These are phyloP conservation scores for Listronotus bonariensis DNA, from an alignment of 1,140 invertebrate genomes.

Conservation along the genomic window DNA sequence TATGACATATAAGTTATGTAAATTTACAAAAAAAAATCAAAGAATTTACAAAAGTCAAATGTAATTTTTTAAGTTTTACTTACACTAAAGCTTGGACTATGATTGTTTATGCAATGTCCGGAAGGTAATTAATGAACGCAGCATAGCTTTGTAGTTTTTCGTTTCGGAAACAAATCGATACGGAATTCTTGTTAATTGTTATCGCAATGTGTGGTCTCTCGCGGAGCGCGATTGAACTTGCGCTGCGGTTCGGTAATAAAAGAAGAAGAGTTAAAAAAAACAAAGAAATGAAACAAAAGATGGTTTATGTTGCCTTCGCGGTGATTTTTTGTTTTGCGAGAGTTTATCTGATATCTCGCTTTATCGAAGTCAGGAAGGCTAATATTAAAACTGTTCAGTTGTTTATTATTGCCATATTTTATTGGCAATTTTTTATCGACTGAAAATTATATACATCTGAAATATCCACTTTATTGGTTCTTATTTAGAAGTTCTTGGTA, in stretches of 20 bases:
- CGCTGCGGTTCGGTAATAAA: conserved; percentile 35
- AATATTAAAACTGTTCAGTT: conserved; percentile 19
- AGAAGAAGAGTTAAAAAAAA: conserved; percentile 30
- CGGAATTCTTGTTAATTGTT: conserved; percentile 40
- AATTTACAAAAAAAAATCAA: no score
- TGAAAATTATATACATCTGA: conserved; percentile 4
- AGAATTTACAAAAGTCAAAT: no score
- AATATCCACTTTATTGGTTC: no score
- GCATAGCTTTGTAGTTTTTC: conserved; percentile 7
- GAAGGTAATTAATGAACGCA: conserved; percentile 26
- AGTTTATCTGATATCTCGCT: conserved; percentile 35
- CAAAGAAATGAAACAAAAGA: conserved; percentile 33
- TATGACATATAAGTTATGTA: no score
- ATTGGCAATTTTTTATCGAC: conserved; percentile 20
- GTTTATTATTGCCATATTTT: conserved; percentile 27
- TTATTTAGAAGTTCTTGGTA: no score
- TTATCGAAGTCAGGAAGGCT: conserved; percentile 21
- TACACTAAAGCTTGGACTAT: no score
- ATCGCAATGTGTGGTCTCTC: conserved; percentile 41
- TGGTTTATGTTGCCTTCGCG: conserved; percentile 33
- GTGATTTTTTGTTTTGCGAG: conserved; percentile 15
- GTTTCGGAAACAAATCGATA: conserved; percentile 34
- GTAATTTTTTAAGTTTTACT: no score
- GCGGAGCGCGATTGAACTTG: conserved; percentile 36
- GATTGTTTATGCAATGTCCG: no score